Evolutionary conservation across 2,888 invertebrate genomes (phyloP).

Genomic region (Sesamia inferens): DNA sequence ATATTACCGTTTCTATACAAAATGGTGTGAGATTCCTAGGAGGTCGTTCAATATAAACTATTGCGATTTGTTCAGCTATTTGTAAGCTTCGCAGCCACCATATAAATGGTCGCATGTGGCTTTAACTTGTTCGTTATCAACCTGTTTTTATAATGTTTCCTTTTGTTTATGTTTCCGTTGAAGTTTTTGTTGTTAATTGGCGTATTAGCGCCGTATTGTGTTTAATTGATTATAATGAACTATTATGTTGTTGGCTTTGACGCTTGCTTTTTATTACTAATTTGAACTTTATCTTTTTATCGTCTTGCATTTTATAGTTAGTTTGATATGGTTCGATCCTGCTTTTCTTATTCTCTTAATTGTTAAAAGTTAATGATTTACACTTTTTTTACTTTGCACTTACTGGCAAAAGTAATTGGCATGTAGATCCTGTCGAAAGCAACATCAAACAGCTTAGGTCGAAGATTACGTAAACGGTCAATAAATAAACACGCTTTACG

Average conservation of each 20-base stretch:
- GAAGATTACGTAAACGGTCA: background rate
- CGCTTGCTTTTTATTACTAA: slow-evolving; percentile 33
- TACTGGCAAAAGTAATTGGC: background rate
- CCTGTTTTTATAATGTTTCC: slow-evolving; percentile 54
- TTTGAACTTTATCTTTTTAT: slow-evolving; percentile 25
- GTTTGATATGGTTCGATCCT: slow-evolving; percentile 12
- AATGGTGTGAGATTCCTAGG: slow-evolving; percentile 74
- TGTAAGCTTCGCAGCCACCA: slow-evolving; percentile 66
- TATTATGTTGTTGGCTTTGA: slow-evolving; percentile 55
- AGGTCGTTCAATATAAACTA: slow-evolving; percentile 65
- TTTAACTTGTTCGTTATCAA: slow-evolving; percentile 60
- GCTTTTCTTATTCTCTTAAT: slow-evolving; percentile 15
- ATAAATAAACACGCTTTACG: background rate
- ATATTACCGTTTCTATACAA: slow-evolving; percentile 79
- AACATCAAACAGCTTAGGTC: background rate
- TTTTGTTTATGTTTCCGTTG: slow-evolving; percentile 59
- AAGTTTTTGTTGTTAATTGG: slow-evolving; percentile 60
- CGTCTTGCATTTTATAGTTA: slow-evolving; percentile 10
- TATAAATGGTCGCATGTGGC: slow-evolving; percentile 61
- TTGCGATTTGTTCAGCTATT: slow-evolving; percentile 71
- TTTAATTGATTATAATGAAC: slow-evolving; percentile 61
- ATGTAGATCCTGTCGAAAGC: slow-evolving; percentile 9
- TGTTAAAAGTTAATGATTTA: background rate
- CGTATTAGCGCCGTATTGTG: slow-evolving; percentile 58
- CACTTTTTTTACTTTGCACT: background rate